Evolutionary conservation across 2,888 invertebrate genomes (phyloP).

Genomic region (Tipula unca): DNA sequence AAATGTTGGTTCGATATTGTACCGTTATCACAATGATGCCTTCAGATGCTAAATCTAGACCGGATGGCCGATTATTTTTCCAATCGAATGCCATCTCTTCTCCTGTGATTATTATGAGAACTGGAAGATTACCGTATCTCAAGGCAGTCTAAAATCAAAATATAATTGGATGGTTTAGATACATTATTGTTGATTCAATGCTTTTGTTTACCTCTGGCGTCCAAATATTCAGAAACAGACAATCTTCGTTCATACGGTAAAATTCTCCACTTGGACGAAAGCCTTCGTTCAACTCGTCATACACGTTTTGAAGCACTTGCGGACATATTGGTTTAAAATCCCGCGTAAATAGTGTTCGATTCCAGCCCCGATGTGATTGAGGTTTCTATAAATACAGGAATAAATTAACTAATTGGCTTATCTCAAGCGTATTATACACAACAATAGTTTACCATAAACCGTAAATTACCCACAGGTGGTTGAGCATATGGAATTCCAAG

Average conservation of each 20-base stretch:
- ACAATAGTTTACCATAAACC: conserved; percentile 56
- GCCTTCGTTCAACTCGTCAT: conserved; percentile 36
- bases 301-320: conserved; percentile 44
- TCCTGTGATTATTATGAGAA: conserved; percentile 42
- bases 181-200: too few species aligned
- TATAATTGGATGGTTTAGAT: background rate
- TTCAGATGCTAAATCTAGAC: conserved; percentile 64
- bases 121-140: conserved; percentile 51
- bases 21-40: conserved; percentile 61
- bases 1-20: conserved; percentile 60
- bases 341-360: conserved; percentile 58
- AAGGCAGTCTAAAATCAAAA: conserved; percentile 32
- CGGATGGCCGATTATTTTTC: conserved; percentile 48
- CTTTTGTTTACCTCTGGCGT: conserved; percentile 55
- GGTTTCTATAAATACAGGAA: conserved; percentile 53
- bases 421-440: background rate
- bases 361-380: conserved; percentile 55
- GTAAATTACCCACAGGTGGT: conserved; percentile 60
- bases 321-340: conserved; percentile 63
- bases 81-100: conserved; percentile 58
- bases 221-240: conserved; percentile 87
- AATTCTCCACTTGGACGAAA: conserved; percentile 27
- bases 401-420: background rate
- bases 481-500: conserved; percentile 75
- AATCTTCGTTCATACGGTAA: conserved; percentile 55